Base-by-base conservation (phyloP, 2,113 vertebrate genomes). In the Tragelaphus imberbis region DNA sequence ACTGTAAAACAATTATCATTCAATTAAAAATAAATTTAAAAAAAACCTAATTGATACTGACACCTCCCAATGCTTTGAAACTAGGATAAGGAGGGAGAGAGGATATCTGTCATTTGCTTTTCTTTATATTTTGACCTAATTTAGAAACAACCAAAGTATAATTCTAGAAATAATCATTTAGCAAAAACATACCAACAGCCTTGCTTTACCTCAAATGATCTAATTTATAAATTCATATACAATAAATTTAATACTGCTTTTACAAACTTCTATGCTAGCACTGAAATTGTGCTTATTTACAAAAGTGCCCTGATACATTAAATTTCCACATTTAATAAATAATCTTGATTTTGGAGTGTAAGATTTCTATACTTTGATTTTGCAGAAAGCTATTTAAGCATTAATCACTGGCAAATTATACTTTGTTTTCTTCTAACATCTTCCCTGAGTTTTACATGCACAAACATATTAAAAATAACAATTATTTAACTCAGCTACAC, bases 111-210 rank as follows among this genome's bases (percentile, higher is more conserved):
- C 28, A 90, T n/a, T 19, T 75, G 36, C 2, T 79, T 53, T 89
- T 68, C 63, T 95, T 51, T 80, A 25, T 27, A 85, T 88, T 93
- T 79, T 91, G 56, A 87, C 21, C 81, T 82, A 95, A 97, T 53
- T 56, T 47, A 87, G 23, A 95, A 95, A 94, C 3, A 56, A 79
- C 15, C 19, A 27, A 94, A 95, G 14, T 40, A 65, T 55, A 89
- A 88, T 79, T 96, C 56, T 88, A 92, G 44, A 94, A 92, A 84
- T 51, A 91, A 47, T 2, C 40, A 95, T 61, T 95, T 93, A 81
- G 36, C 58, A 89, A 97, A 95, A 88, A 77, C 17, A 59, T 75
- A 79, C 40, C 59, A 97, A 65, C 17, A 88, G 47, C 6, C 2
- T 81, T 75, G 59, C 21, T 88, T 91, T 19, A 88, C 10, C 9